Evolutionary conservation across 2,797 vertebrate species (phyloP), one percentile per base, ranked within the genome.

Genomic region (Anolis apletophallus): DNA sequence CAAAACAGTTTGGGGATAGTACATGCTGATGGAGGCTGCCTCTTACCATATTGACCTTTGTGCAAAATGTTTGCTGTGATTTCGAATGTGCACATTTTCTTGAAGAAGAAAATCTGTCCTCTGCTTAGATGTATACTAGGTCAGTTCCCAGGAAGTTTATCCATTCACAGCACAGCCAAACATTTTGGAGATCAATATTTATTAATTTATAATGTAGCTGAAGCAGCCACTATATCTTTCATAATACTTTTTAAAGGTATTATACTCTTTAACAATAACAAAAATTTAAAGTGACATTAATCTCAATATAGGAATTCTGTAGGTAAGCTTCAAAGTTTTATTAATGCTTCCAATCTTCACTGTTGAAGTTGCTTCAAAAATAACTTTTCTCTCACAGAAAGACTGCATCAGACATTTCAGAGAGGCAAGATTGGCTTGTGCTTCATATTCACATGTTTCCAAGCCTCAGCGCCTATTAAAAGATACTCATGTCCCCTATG

Each of bases 1-100:
- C 92, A 93, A 93, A 91, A 89, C 81, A 52, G 88, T 91, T 81
- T 91, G 86, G 91, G 54, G 83, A 73, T 57, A 61, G 90, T 88
- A 68, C 87, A 93, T 91, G 90, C 90, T 87, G 85, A 81, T 89
- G 87, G 90, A 91, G 91, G 90, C 94, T 93, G 92, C 93, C 94
- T 91, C 85, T 90, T 87, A 76, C 61, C 85, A 86, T 74, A 87
- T 89, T 46, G 80, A 79, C 32, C 3, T 46, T 86, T 85, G 40
- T 86, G 36, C 87, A 88, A 91, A 93, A 92, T 93, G 93, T 93
- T 93, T 89, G 84, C 88, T 87, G 84, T 88, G 80, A 88, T 40
- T 86, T 91, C 76, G 32, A 61, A 2, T 29, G 80, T 90, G 91
- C 12, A 81, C 50, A 72, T 21, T 90, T 79, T 88, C 84, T 64